Conservation (phyloP, 2,888 invertebrate genomes). For the Xestia xanthographa region DNA sequence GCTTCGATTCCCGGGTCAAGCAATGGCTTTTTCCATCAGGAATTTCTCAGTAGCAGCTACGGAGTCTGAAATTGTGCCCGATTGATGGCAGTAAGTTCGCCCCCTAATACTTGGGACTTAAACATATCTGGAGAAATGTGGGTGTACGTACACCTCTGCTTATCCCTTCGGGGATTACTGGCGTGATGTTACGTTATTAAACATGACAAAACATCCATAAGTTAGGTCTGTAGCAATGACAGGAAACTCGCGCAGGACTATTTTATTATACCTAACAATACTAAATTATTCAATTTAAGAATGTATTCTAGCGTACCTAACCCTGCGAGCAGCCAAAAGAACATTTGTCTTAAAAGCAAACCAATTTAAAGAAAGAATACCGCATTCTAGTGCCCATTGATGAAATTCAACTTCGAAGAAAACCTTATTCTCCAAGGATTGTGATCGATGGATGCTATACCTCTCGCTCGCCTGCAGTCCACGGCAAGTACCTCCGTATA, state of each 20-base stretch:
- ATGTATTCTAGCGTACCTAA: neutral
- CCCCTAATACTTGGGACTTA: no score
- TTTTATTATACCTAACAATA: neutral
- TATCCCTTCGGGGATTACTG: no score
- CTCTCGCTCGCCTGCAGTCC: slow-evolving; percentile 44
- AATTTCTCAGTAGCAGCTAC: no score
- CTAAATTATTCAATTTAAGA: neutral
- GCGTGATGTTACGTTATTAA: no score
- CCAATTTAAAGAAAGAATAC: slow-evolving; percentile 13
- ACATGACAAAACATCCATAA: neutral
- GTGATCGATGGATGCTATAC: slow-evolving; percentile 53
- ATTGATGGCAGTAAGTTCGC: no score
- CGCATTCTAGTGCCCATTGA: slow-evolving; percentile 30
- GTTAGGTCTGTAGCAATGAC: neutral
- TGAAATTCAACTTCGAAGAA: slow-evolving; percentile 44
- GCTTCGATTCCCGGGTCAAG: no score
- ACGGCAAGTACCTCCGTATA: slow-evolving; percentile 29
- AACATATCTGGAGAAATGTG: no score
- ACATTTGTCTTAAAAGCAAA: neutral
- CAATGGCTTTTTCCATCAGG: no score
- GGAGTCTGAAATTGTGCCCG: no score
- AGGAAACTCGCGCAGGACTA: neutral
- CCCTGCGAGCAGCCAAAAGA: neutral
- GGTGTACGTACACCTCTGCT: no score
- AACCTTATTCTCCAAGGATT: slow-evolving; percentile 54